Base-by-base conservation (phyloP, 1,140 invertebrate species). In the Spodoptera litura region DNA sequence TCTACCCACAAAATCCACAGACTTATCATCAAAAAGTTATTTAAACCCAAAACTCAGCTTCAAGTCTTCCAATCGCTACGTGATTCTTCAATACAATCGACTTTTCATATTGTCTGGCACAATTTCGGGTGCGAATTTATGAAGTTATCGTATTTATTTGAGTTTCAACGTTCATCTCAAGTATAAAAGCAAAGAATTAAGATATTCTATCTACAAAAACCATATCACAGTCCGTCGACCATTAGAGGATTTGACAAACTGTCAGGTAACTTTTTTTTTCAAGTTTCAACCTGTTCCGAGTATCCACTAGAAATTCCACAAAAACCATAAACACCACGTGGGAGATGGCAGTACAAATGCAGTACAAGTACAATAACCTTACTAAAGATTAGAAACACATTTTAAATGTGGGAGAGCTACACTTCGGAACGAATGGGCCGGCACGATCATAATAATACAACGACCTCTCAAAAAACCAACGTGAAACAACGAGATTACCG, bases 161-260 rank as follows among this genome's bases (percentile, higher is more conserved):
- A 72, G 72, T 38, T 77, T 59, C 56, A 76, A 75, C 78, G 53
- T 64, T 49, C 74, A 78, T 78, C 64, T 84, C 49, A 56, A 35
- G 74, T 87, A 81, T 82, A 85, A 86, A 87, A 82, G 83, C 76
- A 74, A 74, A 83, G 79, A 84, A 79, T 83, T 85, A 85, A 78
- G 70, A 87, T 88, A 88, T 81, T 88, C 76, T 84, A 83, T 82
- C 81, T 79, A 87, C 85, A 83, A 88, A 91, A 89, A 88, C 82
- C 89, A 90, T 88, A 89, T 91, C 87, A 78, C 74, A 81, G 87
- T 85, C 85, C 85, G 82, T 85, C 86, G 84, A 85, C 91, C 89
- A 92, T 89, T 91, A 88, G 86, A 87, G 86, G 84, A 88, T 91
- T 90, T 89, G 88, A 89, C 86, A 88, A 85, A 85, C 82, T 89